phyloP scores from a whole-genome alignment of 2,797 vertebrate species.

The Gymnoscopelus microlampas region DNA sequence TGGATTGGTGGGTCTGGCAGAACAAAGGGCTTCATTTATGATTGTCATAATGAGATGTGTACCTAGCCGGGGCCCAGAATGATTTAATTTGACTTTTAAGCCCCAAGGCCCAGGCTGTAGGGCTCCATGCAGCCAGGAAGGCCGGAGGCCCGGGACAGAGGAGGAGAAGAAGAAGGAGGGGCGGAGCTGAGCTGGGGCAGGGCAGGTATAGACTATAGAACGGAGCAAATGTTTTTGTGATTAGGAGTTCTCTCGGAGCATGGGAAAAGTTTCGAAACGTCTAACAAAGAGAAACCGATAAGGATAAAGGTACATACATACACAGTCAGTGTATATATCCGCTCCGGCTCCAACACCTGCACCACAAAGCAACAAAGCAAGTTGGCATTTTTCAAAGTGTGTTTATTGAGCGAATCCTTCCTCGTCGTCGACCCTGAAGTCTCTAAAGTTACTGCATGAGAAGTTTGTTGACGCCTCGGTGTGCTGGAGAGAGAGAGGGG shows the following conservation, averaged over 20 bases:
- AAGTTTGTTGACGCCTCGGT: constrained; percentile 20
- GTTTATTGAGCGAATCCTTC: constrained; percentile 43
- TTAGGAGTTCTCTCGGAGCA: constrained; percentile 5
- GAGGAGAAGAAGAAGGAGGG: neutral
- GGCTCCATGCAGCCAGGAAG: constrained; percentile 23
- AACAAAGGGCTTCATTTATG: constrained; percentile 80
- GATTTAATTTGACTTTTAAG: constrained; percentile 70
- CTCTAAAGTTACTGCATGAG: constrained; percentile 27
- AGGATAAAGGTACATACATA: constrained; percentile 1
- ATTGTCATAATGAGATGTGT: constrained; percentile 72
- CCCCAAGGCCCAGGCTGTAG: constrained; percentile 48
- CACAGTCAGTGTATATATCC: constrained; percentile 4
- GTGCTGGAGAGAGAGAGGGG: neutral
- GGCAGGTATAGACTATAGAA: constrained; percentile 13
- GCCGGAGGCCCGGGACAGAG: constrained; percentile 11
- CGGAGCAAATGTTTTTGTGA: constrained; percentile 8
- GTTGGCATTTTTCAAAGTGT: constrained; percentile 1
- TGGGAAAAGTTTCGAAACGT: constrained; percentile 41
- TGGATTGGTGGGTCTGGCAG: constrained; percentile 42
- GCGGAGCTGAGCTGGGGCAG: constrained; percentile 23
- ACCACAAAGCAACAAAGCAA: neutral
- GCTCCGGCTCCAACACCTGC: constrained; percentile 3
- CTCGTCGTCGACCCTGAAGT: neutral
- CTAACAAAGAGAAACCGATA: constrained; percentile 37
- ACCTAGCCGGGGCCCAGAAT: constrained; percentile 57